phyloP scores from a whole-genome alignment of 2,888 invertebrate genomes.

The Dichetophora obliterata region DNA sequence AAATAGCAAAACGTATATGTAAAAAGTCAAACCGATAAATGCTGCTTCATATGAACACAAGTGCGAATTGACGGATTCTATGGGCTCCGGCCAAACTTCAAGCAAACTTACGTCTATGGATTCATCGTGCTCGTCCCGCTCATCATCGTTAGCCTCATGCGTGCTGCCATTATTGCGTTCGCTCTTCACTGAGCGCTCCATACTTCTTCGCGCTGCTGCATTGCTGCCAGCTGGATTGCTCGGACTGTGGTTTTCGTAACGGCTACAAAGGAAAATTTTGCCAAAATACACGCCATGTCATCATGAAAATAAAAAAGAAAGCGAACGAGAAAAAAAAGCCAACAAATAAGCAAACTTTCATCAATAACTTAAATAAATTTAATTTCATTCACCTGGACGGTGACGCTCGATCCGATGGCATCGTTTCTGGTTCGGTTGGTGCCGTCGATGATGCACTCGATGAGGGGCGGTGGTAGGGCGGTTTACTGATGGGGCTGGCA shows the following conservation, averaged over 20 bases:
- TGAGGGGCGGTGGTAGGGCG: slow-evolving; percentile 67
- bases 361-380: not conserved
- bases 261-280: slow-evolving; percentile 53
- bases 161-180: slow-evolving; percentile 70
- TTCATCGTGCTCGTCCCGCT: slow-evolving; percentile 67
- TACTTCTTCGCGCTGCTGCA: slow-evolving; percentile 54
- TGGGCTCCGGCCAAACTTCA: too few relatives aligned
- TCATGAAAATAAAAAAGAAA: not conserved
- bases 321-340: not conserved
- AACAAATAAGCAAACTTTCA: not conserved
- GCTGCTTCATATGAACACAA: too few relatives aligned
- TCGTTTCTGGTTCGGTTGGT: slow-evolving; percentile 70
- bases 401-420: slow-evolving; percentile 60
- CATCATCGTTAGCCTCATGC: slow-evolving; percentile 68
- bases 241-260: slow-evolving; percentile 70
- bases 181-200: slow-evolving; percentile 66
- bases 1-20: too few relatives aligned
- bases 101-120: slow-evolving; percentile 65
- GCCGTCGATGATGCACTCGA: slow-evolving; percentile 70
- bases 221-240: slow-evolving; percentile 68
- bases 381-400: slow-evolving; percentile 62
- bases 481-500: slow-evolving; percentile 70
- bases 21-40: too few relatives aligned
- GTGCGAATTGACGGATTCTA: too few relatives aligned
- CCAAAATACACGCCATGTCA: not conserved